Conservation (phyloP, 2,113 vertebrate genomes). For the Macaca fascicularis region DNA sequence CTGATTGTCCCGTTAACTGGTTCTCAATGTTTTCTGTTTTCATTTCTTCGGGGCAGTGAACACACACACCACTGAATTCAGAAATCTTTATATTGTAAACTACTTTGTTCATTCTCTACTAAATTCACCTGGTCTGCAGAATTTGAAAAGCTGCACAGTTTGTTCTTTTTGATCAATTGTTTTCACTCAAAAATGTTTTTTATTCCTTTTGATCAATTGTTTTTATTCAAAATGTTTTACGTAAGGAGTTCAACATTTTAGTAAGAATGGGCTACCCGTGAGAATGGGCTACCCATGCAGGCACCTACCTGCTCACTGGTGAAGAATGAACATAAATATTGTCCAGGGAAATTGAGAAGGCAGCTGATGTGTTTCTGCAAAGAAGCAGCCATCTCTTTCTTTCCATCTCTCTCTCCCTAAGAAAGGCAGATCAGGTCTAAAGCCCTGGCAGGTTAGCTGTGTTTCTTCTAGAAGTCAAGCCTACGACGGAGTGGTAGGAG, state of each 20-base stretch:
- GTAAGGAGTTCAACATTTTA: background rate
- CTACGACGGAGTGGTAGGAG: fast-evolving
- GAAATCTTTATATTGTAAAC: background rate
- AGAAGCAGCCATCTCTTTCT: background rate
- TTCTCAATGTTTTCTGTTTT: background rate
- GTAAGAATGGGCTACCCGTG: background rate
- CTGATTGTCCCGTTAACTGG: background rate
- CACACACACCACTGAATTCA: background rate
- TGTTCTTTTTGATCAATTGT: background rate
- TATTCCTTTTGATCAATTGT: background rate
- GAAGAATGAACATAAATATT: background rate
- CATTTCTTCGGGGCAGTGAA: background rate
- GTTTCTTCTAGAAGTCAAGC: background rate
- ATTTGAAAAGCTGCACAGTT: background rate
- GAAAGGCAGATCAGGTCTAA: background rate
- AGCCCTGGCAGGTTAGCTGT: background rate
- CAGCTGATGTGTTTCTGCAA: background rate
- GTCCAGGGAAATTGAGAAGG: background rate
- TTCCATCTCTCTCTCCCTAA: background rate
- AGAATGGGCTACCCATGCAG: background rate
- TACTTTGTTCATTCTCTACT: background rate
- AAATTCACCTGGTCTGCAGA: background rate
- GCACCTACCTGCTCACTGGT: background rate
- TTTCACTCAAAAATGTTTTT: background rate
- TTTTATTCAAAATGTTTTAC: background rate